phyloP scores from a whole-genome alignment of 2,888 invertebrate genomes.

The Antitype chi region DNA sequence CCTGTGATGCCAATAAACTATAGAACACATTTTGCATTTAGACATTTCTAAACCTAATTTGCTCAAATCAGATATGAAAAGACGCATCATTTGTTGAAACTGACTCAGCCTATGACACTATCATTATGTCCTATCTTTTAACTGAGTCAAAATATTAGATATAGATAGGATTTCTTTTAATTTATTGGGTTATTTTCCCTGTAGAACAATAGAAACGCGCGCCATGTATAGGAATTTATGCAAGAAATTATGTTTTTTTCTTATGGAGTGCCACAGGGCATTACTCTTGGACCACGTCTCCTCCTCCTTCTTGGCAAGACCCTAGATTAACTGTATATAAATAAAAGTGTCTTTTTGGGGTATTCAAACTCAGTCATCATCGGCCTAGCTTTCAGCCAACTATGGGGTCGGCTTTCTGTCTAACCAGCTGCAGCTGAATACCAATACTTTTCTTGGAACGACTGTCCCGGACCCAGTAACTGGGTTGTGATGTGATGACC shows the following conservation, averaged over 20 bases:
- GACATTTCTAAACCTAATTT: not conserved
- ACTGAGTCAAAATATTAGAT: not conserved
- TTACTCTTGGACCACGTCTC: slow-evolving; percentile 1
- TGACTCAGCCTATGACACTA: slow-evolving; percentile 20
- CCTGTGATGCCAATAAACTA: not conserved
- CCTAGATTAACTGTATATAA: too few species aligned
- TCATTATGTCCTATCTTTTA: not conserved
- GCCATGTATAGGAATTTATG: not conserved
- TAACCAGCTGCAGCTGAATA: not conserved
- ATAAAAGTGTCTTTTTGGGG: too few species aligned
- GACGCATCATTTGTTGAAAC: not conserved
- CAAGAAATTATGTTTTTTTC: not conserved
- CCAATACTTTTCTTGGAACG: not conserved
- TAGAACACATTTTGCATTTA: not conserved
- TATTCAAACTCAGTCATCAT: not conserved
- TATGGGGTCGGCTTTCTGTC: not conserved
- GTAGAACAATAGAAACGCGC: not conserved
- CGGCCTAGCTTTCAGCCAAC: too few species aligned
- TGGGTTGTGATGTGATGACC: not conserved
- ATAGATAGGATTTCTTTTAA: not conserved
- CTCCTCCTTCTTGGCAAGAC: not conserved
- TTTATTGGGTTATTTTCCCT: slow-evolving; percentile 1
- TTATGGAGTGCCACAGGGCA: not conserved
- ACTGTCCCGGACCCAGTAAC: not conserved
- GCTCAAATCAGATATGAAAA: not conserved